phyloP scores from a whole-genome alignment of 2,113 vertebrate genomes.

The Callithrix jacchus region DNA sequence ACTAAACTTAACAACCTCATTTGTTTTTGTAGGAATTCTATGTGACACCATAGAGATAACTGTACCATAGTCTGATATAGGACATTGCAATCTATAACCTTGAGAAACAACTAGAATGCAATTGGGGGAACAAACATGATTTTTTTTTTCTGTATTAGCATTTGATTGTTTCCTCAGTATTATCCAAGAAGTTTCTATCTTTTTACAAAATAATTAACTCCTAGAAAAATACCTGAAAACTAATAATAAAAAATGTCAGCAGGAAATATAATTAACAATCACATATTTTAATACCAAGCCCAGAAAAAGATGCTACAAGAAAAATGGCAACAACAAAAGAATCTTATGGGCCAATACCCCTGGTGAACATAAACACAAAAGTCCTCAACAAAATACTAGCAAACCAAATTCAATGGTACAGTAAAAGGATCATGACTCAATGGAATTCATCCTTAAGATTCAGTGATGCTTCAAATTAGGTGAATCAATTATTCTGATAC shows the following conservation, averaged over 20 bases:
- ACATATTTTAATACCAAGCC: background rate
- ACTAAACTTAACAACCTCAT: constrained; percentile 43
- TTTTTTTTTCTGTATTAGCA: constrained; percentile 59
- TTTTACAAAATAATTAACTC: constrained; percentile 63
- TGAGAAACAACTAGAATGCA: constrained; percentile 52
- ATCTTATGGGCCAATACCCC: background rate
- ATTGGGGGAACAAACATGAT: constrained; percentile 38
- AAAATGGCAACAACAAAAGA: background rate
- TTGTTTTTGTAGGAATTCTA: constrained; percentile 65
- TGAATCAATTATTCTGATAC: background rate
- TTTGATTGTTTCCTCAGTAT: background rate
- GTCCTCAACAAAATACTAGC: background rate
- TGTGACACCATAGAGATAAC: constrained; percentile 59
- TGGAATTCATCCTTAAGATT: background rate
- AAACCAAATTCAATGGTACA: background rate
- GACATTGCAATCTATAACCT: background rate
- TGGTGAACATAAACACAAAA: background rate
- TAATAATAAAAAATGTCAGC: constrained; percentile 51
- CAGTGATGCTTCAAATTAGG: background rate
- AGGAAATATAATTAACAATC: constrained; percentile 72
- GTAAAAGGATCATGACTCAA: background rate
- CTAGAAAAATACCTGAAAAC: constrained; percentile 19
- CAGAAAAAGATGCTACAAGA: background rate
- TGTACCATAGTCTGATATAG: constrained; percentile 33
- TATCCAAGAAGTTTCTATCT: constrained; percentile 22